These are phyloP conservation scores for Notechis scutatus DNA, from an alignment of 2,113 vertebrate species.

Conservation along the genomic window DNA sequence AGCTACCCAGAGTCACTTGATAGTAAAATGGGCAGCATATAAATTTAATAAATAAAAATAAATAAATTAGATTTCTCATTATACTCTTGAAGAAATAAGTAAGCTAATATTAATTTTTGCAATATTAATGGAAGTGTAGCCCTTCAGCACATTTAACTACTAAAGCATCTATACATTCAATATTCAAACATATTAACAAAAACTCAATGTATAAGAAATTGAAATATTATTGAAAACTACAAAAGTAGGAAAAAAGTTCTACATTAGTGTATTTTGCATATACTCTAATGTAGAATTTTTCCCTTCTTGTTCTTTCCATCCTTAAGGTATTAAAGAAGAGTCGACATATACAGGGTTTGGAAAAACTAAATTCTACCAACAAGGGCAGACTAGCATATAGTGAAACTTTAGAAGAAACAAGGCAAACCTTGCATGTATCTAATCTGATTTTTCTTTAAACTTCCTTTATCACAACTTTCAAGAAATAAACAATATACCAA, in stretches of 20 bases:
- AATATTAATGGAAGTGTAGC: conserved; percentile 46
- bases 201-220: background rate
- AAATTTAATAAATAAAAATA: background rate
- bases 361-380: conserved; percentile 1
- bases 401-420: conserved; percentile 9
- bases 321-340: background rate
- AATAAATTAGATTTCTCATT: conserved; percentile 39
- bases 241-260: background rate
- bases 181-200: background rate
- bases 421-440: background rate
- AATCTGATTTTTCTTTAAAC: background rate
- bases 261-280: background rate
- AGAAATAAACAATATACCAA: background rate
- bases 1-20: background rate
- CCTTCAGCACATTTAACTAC: background rate
- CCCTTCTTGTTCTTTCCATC: background rate
- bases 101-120: conserved; percentile 42
- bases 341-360: background rate
- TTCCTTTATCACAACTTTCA: background rate
- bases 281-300: background rate
- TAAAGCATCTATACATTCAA: background rate
- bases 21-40: background rate
- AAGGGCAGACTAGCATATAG: background rate
- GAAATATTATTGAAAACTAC: background rate
- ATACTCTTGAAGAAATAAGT: conserved; percentile 48